Base-by-base conservation (phyloP, 2,113 vertebrate species). In the Oreotrochilus melanogaster region DNA sequence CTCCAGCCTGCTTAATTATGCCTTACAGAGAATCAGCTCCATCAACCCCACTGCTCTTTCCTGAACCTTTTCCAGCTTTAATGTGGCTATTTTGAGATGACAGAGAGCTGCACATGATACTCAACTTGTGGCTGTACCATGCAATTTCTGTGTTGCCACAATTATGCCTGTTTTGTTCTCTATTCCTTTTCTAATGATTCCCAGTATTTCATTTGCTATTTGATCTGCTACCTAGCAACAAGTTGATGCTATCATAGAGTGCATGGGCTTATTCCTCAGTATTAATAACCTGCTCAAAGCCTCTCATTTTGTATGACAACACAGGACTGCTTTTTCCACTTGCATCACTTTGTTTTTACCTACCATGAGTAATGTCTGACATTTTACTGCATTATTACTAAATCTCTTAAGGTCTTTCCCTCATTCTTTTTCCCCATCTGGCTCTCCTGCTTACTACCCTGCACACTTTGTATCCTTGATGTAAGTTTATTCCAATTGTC, bases 211-310 rank as follows among this genome's bases (percentile, higher is more conserved):
- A 78, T 94, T 87, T 57, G 73, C 48, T 87, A 87, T 93, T 78
- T 82, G 61, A 82, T 89, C 43, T 75, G 93, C 89, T 96, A 81
- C 95, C 87, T 96, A 93, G 95, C 92, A 96, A 96, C 89, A 91
- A 64, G 74, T 60, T 71, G 65, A 78, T 86, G 43, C 69, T 93
- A 78, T 92, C 87, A 56, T 23, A 8, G 56, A 81, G 56, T 53
- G 23, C 0, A 0, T 10, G 7, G 35, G 81, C 61, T 81, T 62
- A 72, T 10, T 92, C 61, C 33, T 64, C 39, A 71, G 25, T 24
- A 14, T 39, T 93, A 93, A 91, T 0, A 84, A 56, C 12, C 76
- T 67, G 28, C 56, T 92, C 56, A 89, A 83, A 94, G 64, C 37
- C 48, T 60, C 80, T 84, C 43, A 66, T 84, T 94, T 81, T 81